Evolutionary conservation across 2,797 vertebrate genomes (phyloP), one percentile per base, ranked within the genome.

Genomic region (Furcifer pardalis): DNA sequence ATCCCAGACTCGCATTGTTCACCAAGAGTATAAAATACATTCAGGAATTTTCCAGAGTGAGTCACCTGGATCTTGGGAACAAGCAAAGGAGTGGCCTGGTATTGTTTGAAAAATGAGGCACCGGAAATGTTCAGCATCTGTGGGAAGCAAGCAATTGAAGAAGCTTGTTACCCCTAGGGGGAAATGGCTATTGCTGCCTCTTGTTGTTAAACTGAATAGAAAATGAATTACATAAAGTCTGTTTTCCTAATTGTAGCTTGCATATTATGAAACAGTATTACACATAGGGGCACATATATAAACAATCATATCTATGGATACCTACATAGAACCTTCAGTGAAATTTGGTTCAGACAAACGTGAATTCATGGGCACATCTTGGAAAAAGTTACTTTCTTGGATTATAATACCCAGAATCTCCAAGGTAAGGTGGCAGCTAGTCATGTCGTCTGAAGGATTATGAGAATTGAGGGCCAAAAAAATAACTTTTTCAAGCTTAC

Each of bases 11-110:
- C 77, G 7, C 23, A 35, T 59, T 66, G 5, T 23, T 30, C 42
- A 3, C 62, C 37, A 42, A 13, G 30, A 46, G 21, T 7, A 73
- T 60, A 44, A 7, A n/a, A 5, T 27, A 37, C 10, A 46, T 35
- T 82, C 19, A 68, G 46, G 46, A 68, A 77, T 52, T 42, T 83
- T 77, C 62, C 82, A 83, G 25, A n/a, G 23, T 40, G 6, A 68
- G 63, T 77, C 82, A 77, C 46, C 68, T 66, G 15, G 52, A 73
- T 27, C 19, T 46, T 82, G 68, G 40, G 40, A 19, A n/a, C 25
- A 35, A 4, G 37, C 80, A 37, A 65, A 46, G 59, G 72, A 49
- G 42, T 49, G 37, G 42, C 1, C 71, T 65, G 37, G 42, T 49
- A 13, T 23, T 10, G 2, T 60, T 40, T 52, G 8, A 32, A 44